phyloP scores from a whole-genome alignment of 2,888 invertebrate species.

The Oegoconia quadripuncta region DNA sequence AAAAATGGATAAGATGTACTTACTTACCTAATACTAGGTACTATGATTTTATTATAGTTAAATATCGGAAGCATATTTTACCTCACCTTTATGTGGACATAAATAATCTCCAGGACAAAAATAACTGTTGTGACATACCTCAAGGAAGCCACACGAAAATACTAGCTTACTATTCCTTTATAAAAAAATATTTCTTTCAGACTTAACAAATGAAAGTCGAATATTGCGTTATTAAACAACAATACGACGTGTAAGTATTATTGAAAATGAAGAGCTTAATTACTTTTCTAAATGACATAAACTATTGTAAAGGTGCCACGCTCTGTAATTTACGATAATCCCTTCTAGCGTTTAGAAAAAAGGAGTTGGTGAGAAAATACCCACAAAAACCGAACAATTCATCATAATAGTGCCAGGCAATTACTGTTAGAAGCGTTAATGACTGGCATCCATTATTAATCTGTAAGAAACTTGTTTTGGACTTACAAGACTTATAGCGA shows the following conservation, averaged over 20 bases:
- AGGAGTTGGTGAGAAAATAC: slow-evolving; percentile 58
- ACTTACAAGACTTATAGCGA: slow-evolving; percentile 64
- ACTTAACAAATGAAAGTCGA: no score
- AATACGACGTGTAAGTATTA: slow-evolving; percentile 9
- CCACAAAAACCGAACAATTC: slow-evolving; percentile 70
- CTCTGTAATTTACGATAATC: slow-evolving; percentile 51
- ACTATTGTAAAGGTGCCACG: slow-evolving; percentile 31
- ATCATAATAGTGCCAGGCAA: slow-evolving; percentile 73
- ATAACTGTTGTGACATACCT: no score
- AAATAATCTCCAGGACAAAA: no score
- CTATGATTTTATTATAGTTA: slow-evolving; percentile 44
- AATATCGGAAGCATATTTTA: no score
- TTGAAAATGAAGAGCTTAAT: slow-evolving; percentile 42
- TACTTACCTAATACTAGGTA: slow-evolving; percentile 30
- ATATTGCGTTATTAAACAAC: neutral
- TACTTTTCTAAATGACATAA: slow-evolving; percentile 46
- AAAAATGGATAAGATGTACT: slow-evolving; percentile 48
- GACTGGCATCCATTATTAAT: slow-evolving; percentile 71
- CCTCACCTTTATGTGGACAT: no score
- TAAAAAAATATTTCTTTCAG: no score
- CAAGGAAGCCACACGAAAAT: no score
- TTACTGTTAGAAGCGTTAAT: slow-evolving; percentile 76
- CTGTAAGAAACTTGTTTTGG: slow-evolving; percentile 68
- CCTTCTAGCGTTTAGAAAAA: slow-evolving; percentile 59
- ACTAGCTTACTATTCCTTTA: no score